These are phyloP conservation scores for Tragelaphus strepsiceros DNA, from an alignment of 2,113 vertebrate species.

Conservation along the genomic window DNA sequence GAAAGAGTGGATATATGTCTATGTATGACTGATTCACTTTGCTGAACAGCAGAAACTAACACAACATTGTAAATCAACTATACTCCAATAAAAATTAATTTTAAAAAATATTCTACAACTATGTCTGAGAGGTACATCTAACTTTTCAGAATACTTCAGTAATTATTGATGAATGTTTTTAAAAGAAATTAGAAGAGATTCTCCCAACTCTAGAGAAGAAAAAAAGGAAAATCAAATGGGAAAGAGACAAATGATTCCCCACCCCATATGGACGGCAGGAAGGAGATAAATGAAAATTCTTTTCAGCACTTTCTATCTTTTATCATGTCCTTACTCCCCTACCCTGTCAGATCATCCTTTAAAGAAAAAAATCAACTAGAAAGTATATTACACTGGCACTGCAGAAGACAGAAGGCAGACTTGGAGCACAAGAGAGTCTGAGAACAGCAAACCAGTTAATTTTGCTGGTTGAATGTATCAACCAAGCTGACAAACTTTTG, in stretches of 20 bases:
- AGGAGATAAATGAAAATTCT: constrained; percentile 40
- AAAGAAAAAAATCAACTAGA: neutral
- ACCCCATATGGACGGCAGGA: neutral
- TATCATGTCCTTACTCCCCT: constrained; percentile 5
- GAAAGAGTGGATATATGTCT: neutral
- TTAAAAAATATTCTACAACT: constrained; percentile 17
- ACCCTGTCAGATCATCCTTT: neutral
- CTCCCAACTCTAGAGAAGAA: neutral
- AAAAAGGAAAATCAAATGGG: constrained; percentile 30
- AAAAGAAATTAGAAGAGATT: constrained; percentile 33
- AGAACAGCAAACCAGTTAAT: constrained; percentile 20
- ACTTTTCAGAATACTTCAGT: constrained; percentile 23
- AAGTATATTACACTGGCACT: neutral
- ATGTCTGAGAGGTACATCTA: neutral
- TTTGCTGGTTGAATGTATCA: constrained; percentile 1
- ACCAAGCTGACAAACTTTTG: constrained; percentile 19
- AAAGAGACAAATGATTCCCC: constrained; percentile 42
- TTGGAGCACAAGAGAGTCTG: neutral
- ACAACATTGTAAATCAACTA: neutral
- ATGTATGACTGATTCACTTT: neutral
- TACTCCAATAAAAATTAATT: neutral
- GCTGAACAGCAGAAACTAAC: neutral
- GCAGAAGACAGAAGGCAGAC: constrained; percentile 32
- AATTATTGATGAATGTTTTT: constrained; percentile 28
- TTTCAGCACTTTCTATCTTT: constrained; percentile 39